Evolutionary conservation across 2,888 invertebrate species (phyloP).

Genomic region (Timema cristinae): DNA sequence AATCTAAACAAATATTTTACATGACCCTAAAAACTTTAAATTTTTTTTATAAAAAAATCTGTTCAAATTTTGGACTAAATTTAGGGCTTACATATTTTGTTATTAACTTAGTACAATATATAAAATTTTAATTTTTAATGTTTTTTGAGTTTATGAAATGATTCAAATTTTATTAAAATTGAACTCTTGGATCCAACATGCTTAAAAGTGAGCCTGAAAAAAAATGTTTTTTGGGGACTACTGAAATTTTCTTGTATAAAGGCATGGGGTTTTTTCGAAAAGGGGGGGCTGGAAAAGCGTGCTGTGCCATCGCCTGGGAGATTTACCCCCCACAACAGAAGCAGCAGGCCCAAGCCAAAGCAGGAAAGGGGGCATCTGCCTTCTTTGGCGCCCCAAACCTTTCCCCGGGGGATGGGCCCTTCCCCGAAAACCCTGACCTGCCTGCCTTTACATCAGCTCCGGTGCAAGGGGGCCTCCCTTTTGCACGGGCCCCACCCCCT

Average conservation of each 20-base stretch:
- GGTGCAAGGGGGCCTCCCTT: conserved; percentile 28
- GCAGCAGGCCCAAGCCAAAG: conserved; percentile 56
- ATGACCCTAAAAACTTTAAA: too few species aligned
- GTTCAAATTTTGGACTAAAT: too few species aligned
- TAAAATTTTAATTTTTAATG: too few species aligned
- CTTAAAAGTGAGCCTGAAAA: too few species aligned
- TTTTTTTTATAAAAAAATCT: too few species aligned
- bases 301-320: conserved; percentile 96
- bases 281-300: conserved; percentile 97
- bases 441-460: conserved; percentile 27
- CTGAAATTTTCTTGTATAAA: neutral
- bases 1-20: too few species aligned
- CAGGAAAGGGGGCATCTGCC: conserved; percentile 50
- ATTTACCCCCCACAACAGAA: conserved; percentile 90
- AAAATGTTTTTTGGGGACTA: too few species aligned
- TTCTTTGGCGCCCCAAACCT: conserved; percentile 67
- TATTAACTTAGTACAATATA: too few species aligned
- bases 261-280: conserved; percentile 57
- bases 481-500: conserved; percentile 27
- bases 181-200: too few species aligned
- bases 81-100: too few species aligned
- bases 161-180: too few species aligned
- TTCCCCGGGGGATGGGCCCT: conserved; percentile 49
- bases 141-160: too few species aligned
- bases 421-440: conserved; percentile 35